Base-by-base conservation (phyloP, 2,888 invertebrate genomes). In the Heteromurus nitidus region DNA sequence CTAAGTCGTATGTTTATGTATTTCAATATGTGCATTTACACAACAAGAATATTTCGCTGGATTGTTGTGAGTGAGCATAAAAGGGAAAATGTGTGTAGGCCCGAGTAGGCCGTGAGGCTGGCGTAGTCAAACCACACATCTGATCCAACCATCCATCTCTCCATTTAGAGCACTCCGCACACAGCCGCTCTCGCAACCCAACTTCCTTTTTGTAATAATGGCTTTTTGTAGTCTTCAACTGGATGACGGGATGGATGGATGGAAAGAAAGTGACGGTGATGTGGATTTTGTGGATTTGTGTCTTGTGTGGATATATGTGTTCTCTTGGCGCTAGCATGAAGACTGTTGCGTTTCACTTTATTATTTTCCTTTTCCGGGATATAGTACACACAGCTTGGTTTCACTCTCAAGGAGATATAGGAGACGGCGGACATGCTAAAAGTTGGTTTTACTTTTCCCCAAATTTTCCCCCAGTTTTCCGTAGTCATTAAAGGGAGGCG, bases 41-140 rank as follows among this genome's bases (percentile, higher is more conserved):
- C 11, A 44, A 2, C 44, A 44, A 44, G 44, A n/a, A n/a, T n/a
- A n/a, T n/a, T n/a, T n/a, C n/a, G n/a, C n/a, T n/a, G n/a, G n/a
- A n/a, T n/a, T n/a, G n/a, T n/a, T n/a, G n/a, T n/a, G n/a, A n/a
- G n/a, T n/a, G n/a, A n/a, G n/a, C n/a, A n/a, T n/a, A n/a, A n/a
- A n/a, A n/a, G n/a, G n/a, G n/a, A n/a, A 16, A 47, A 47, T 47
- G n/a, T 47, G 47, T 36, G 5, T 36, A 36, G n/a, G n/a, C n/a
- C n/a, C n/a, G n/a, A n/a, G n/a, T n/a, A n/a, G n/a, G n/a, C n/a
- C n/a, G n/a, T n/a, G n/a, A n/a, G n/a, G n/a, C n/a, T n/a, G n/a
- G n/a, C n/a, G n/a, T n/a, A n/a, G n/a, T n/a, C n/a, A 55, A 22
- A 55, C 55, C 55, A 55, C 55, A 55, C 55, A 55, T 55, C 55